phyloP scores from a whole-genome alignment of 2,113 vertebrate species.

The Phrynosoma blainvillii region DNA sequence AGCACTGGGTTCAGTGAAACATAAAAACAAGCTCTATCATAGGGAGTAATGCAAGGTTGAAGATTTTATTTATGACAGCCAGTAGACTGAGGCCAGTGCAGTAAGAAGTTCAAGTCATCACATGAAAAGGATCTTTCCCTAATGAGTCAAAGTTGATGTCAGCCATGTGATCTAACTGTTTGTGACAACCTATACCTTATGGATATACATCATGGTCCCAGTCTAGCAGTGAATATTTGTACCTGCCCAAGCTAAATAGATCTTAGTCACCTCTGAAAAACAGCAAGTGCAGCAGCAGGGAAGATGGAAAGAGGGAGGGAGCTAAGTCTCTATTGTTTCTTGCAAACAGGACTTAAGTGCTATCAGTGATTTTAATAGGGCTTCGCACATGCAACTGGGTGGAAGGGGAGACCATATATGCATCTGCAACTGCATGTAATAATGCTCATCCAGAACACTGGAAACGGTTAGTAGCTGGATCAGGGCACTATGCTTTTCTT shows the following conservation, averaged over 20 bases:
- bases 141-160: neutral
- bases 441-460: neutral
- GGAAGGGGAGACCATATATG: neutral
- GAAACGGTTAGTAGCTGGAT: neutral
- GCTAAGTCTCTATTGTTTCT: neutral
- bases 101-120: neutral
- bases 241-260: neutral
- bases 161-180: neutral
- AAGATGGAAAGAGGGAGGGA: neutral
- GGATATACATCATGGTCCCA: neutral
- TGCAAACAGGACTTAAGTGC: neutral
- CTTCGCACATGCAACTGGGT: neutral
- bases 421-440: neutral
- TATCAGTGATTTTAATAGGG: neutral
- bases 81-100: neutral
- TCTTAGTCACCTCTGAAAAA: no score
- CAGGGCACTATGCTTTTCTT: no score
- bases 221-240: neutral
- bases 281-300: neutral
- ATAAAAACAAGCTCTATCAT: neutral
- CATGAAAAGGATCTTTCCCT: neutral
- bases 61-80: neutral
- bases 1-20: neutral
- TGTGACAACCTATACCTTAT: neutral
- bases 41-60: neutral